Evolutionary conservation across 2,888 invertebrate genomes (phyloP), one percentile per base, ranked within the genome.

Genomic region (Napeogenes sylphis): DNA sequence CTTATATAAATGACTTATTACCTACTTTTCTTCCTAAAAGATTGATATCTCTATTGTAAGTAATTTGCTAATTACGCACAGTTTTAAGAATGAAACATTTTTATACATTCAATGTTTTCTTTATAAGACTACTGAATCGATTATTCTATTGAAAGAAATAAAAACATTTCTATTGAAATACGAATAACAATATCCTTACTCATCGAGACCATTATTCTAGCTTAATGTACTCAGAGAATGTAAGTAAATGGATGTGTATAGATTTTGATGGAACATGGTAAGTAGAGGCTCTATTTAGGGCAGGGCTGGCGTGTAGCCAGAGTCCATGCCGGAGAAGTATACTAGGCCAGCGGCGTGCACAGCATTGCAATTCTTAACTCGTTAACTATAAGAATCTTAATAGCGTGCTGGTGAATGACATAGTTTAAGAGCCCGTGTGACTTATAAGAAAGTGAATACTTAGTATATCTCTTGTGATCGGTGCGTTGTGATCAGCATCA

Each of bases 261-360:
- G 59, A 55, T 32, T 55, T 45, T 45, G 55, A 59, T 46, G 30
- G 55, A 14, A 45, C 55, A 59, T 45, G 45, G 45, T 55, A 55
- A 59, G 59, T 54, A 59, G 55, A 45, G 14, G 38, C 53, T 32
- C 59, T 14, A 58, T 59, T 45, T 55, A 45, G 30, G 33, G 59
- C 59, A 45, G 30, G 33, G 59, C 45, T 59, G 59, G 59, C 59
- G 45, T n/a, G 59, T 45, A 35, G 59, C 59, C 59, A 59, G 55
- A 42, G 42, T 33, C 59, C 53, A 47, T 45, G 45, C 54, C 54
- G 55, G 42, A 8, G 12, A 42, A 42, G 55, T 55, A 45, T 55
- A 59, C 35, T 45, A 55, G 59, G 55, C 59, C 59, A 13, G 5
- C n/a, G 30, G 32, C 13, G 30, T 4, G 6, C 59, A 38, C 4